phyloP scores from a whole-genome alignment of 2,888 invertebrate species.

The Amiota mariae region DNA sequence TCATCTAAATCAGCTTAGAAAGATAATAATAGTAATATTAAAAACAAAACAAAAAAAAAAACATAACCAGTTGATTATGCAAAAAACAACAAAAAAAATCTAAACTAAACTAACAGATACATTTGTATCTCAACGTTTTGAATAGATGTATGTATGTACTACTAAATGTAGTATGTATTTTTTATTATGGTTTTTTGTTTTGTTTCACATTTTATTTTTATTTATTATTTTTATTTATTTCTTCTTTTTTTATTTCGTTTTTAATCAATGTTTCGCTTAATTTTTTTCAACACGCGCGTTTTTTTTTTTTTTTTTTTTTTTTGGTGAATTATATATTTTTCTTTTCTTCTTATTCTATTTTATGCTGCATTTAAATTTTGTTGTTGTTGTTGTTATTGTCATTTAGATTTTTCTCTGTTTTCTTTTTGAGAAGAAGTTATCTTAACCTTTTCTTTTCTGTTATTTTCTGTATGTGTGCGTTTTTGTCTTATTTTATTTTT shows the following conservation, averaged over 20 bases:
- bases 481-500: constrained; percentile 14
- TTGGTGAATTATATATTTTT: background rate
- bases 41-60: background rate
- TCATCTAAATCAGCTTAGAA: constrained; percentile 20
- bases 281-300: constrained; percentile 18
- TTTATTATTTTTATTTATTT: background rate
- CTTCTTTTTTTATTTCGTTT: background rate
- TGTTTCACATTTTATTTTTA: constrained; percentile 4
- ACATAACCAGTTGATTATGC: constrained; percentile 26
- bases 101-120: background rate
- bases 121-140: constrained; percentile 10
- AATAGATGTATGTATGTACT: background rate
- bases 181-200: constrained; percentile 3
- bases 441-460: background rate
- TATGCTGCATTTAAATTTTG: constrained; percentile 17
- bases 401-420: constrained; percentile 3
- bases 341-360: constrained; percentile 15
- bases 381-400: background rate
- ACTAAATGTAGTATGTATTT: background rate
- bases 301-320: constrained; percentile 13
- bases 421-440: constrained; percentile 2
- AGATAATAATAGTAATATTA: too few species aligned
- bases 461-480: background rate
- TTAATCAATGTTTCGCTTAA: constrained; percentile 21
- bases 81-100: background rate